Evolutionary conservation across 2,888 invertebrate species (phyloP).

Genomic region (Siphlonurus alternatus): DNA sequence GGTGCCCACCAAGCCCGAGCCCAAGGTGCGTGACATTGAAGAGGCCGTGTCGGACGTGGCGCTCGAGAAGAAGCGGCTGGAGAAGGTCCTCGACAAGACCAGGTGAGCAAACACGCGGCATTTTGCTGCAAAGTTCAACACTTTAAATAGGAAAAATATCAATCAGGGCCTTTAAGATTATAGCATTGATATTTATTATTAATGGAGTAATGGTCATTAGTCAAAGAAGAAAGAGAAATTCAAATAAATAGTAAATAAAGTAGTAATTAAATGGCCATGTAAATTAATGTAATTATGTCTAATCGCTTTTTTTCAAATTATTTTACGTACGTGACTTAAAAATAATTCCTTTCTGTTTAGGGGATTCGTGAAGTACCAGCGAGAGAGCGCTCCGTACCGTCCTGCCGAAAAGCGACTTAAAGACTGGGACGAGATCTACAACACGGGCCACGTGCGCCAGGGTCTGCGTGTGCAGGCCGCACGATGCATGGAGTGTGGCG

Average conservation of each 20-base stretch:
- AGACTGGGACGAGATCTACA: constrained; percentile 97
- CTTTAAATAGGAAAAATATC: no score
- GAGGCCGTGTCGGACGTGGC: constrained; percentile 66
- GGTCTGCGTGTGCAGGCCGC: constrained; percentile 84
- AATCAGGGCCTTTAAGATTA: no score
- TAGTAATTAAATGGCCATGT: no score
- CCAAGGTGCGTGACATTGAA: constrained; percentile 64
- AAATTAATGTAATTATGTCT: no score
- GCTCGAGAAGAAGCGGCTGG: constrained; percentile 61
- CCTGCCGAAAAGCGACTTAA: constrained; percentile 66
- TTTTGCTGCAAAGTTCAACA: background rate
- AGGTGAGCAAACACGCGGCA: constrained; percentile 28
- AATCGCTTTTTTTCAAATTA: background rate
- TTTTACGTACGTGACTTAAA: background rate
- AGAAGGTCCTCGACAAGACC: constrained; percentile 66
- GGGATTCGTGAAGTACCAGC: constrained; percentile 92
- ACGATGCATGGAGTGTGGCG: constrained; percentile 97
- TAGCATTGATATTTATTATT: no score
- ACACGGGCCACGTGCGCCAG: constrained; percentile 66
- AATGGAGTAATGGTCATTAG: no score
- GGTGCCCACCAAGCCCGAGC: constrained; percentile 13
- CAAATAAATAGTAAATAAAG: no score
- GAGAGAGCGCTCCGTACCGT: constrained; percentile 76
- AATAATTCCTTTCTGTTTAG: constrained; percentile 25
- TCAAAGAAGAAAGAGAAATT: no score